Evolutionary conservation across 2,888 invertebrate genomes (phyloP), one percentile per base, ranked within the genome.

Genomic region (Ornithoptera alexandrae): DNA sequence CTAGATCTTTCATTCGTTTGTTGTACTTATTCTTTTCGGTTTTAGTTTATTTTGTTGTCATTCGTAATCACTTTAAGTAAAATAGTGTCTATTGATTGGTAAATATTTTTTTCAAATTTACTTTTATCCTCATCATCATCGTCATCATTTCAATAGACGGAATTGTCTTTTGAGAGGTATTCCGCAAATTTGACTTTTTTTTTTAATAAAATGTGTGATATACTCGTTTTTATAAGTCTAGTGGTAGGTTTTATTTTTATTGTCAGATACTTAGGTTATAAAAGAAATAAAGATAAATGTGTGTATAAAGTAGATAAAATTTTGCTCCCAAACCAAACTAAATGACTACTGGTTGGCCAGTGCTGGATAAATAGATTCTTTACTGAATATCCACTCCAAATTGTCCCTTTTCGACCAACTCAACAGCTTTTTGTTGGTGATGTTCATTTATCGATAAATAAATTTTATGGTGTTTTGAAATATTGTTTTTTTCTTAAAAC

Each of bases 351-450:
- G 71, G 62, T 65, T 57, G 69, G 72, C 71, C 74, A 72, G 70
- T 64, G 65, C 73, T 74, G 75, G 73, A 77, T 75, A 84, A 83
- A 85, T 83, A 85, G 79, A 80, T 84, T 79, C 81, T 80, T 84
- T 81, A 79, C 86, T 81, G 79, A 76, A 82, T 80, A 80, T 78
- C 80, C 75, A 78, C 78, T 77, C 79, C 77, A 80, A 81, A 80
- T 78, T 77, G 80, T 79, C 83, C 83, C 82, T 80, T 81, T 78
- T 78, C 76, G 76, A 75, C 77, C 75, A 78, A 76, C 77, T 76
- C 76, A 73, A 73, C 73, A n/a, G 72, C 73, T 74, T 71, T 62
- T 57, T 20, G n/a, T n/a, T 74, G 79, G 79, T 66, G 78, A 56
- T 15, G 8, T 50, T 15, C 30, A n/a, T 0, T 2, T 71, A 60